Percentiles rank a stretch among this genome's conserved stretches.
Conservation (phyloP, 2,113 vertebrate species). For the Spermophilus dauricus region DNA sequence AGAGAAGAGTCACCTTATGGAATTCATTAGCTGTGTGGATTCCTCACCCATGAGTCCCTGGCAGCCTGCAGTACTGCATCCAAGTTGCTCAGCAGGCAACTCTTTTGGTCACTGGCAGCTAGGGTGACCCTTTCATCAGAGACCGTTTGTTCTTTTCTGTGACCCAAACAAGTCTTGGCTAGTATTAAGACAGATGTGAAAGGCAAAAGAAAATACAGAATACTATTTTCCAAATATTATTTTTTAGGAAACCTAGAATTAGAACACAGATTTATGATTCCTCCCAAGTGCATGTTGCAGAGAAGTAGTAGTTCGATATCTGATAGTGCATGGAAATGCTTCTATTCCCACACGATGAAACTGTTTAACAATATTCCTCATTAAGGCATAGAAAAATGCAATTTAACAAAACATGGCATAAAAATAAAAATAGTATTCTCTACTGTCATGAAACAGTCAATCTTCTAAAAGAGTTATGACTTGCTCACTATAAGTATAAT, state of each 20-base stretch:
- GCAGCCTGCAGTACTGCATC: not conserved
- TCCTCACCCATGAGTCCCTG: slow-evolving; percentile 16
- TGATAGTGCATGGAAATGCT: not conserved
- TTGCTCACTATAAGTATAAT: not conserved
- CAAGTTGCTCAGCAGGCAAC: not conserved
- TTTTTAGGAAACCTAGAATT: not conserved
- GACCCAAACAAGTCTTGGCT: not conserved
- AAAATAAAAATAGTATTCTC: not conserved
- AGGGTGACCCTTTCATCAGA: slow-evolving; percentile 42
- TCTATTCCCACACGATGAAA: not conserved
- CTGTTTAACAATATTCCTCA: not conserved
- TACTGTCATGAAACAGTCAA: not conserved
- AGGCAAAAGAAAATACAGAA: not conserved
- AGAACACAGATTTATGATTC: not conserved
- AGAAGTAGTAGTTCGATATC: not conserved
- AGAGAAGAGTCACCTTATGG: slow-evolving; percentile 55
- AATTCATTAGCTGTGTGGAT: slow-evolving; percentile 45
- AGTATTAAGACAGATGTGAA: not conserved
- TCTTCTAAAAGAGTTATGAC: not conserved
- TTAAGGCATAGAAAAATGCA: not conserved
- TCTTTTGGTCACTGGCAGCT: not conserved
- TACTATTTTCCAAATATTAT: not conserved
- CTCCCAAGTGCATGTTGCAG: not conserved
- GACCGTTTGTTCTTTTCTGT: not conserved
- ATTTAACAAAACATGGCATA: not conserved